phyloP scores from a whole-genome alignment of 1,140 invertebrate species.

The Armadillidium nasatum region DNA sequence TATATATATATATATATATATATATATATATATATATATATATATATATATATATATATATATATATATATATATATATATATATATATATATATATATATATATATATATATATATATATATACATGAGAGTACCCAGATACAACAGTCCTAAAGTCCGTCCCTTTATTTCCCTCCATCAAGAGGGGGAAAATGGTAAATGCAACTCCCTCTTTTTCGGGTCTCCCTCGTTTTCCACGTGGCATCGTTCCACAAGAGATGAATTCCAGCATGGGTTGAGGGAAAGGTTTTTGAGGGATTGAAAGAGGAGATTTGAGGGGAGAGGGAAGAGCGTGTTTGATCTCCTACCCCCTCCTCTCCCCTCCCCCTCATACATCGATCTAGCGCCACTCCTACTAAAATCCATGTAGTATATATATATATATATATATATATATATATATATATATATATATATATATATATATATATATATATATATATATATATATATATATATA shows the following conservation, averaged over 20 bases:
- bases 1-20: too few relatives aligned
- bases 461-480: too few relatives aligned
- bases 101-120: too few relatives aligned
- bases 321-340: not conserved
- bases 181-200: not conserved
- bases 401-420: too few relatives aligned
- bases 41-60: too few relatives aligned
- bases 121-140: slow-evolving; percentile 2
- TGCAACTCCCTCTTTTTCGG: not conserved
- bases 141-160: not conserved
- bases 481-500: too few relatives aligned
- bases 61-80: too few relatives aligned
- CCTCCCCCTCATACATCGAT: not conserved
- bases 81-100: too few relatives aligned
- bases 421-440: too few relatives aligned
- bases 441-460: too few relatives aligned
- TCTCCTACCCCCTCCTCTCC: not conserved
- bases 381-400: slow-evolving; percentile 2
- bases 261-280: not conserved
- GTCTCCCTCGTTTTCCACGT: not conserved
- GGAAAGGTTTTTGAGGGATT: not conserved
- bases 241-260: not conserved
- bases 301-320: not conserved
- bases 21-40: too few relatives aligned
- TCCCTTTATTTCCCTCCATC: not conserved